Evolutionary conservation across 1,140 invertebrate species (phyloP), one percentile per base, ranked within the genome.

Genomic region (Bombus picipes): DNA sequence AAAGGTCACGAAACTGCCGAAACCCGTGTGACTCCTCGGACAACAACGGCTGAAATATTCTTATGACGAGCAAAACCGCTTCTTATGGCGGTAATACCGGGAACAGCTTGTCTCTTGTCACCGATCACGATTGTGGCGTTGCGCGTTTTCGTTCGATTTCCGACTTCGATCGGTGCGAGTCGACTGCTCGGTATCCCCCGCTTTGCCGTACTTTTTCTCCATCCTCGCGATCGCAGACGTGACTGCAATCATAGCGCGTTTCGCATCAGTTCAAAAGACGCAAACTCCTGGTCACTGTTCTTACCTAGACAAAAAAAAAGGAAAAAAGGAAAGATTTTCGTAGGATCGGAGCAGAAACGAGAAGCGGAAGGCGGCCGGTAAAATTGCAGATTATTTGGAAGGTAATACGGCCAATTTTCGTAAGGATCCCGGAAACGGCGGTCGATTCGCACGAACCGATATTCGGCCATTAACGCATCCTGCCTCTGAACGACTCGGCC

Each of bases 381-480:
- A 32, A 65, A 65, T 65, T 65, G n/a, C 13, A 32, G 28, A 32
- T 65, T 65, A 2, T 10, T 13, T 13, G 59, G 28, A 65, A 65
- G n/a, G 3, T 6, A 41, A 41, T 2, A 28, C 13, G 37, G 28
- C 37, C 9, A 70, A 70, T 70, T 25, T 70, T 70, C 37, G 39
- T 9, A 34, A 79, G 59, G 18, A 43, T 47, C 34, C n/a, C 25
- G 18, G 22, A 41, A 57, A 53, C 47, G 18, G 18, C 18, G 47
- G 6, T 53, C 25, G 41, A 28, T 37, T 32, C 4, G 37, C 28
- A 47, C 13, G 43, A n/a, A 70, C 39, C 68, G 32, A 39, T 34
- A 34, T 79, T 53, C 41, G 47, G 18, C n/a, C 59, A 88, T 89
- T 76, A 88, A 77, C 86, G 74, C 87, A 90, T 90, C 88, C 89